phyloP scores from a whole-genome alignment of 2,113 vertebrate genomes.

The Psophia crepitans region DNA sequence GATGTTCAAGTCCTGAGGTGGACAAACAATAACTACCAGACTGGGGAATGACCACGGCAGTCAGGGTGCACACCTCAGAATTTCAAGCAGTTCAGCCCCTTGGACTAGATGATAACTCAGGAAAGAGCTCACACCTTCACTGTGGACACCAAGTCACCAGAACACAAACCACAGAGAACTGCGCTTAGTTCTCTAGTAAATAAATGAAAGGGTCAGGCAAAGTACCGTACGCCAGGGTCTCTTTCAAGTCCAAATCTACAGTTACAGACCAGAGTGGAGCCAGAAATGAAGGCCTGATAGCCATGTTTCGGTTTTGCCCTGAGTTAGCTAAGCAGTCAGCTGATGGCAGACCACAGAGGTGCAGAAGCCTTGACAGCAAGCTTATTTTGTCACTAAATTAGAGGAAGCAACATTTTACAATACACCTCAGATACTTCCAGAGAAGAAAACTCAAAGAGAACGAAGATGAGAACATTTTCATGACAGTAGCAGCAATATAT shows the following conservation, averaged over 20 bases:
- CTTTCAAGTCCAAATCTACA: not conserved
- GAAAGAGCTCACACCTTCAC: not conserved
- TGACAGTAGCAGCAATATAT: not conserved
- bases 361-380: not conserved
- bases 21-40: not conserved
- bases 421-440: not conserved
- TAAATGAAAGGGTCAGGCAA: not conserved
- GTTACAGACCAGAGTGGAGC: not conserved
- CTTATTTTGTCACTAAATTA: not conserved
- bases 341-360: not conserved
- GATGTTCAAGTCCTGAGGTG: not conserved
- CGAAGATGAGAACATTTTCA: not conserved
- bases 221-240: not conserved
- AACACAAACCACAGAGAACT: not conserved
- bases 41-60: not conserved
- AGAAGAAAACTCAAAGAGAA: not conserved
- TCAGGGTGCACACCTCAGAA: not conserved
- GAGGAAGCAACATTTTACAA: not conserved
- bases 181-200: not conserved
- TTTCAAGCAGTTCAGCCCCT: not conserved
- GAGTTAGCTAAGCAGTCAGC: not conserved
- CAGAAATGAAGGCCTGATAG: not conserved
- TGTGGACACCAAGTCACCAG: not conserved
- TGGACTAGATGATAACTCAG: not conserved
- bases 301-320: not conserved